Percentiles rank a stretch among this genome's conserved stretches.
These are phyloP conservation scores for Barbus barbus DNA, from an alignment of 2,113 vertebrate species.

Conservation along the genomic window DNA sequence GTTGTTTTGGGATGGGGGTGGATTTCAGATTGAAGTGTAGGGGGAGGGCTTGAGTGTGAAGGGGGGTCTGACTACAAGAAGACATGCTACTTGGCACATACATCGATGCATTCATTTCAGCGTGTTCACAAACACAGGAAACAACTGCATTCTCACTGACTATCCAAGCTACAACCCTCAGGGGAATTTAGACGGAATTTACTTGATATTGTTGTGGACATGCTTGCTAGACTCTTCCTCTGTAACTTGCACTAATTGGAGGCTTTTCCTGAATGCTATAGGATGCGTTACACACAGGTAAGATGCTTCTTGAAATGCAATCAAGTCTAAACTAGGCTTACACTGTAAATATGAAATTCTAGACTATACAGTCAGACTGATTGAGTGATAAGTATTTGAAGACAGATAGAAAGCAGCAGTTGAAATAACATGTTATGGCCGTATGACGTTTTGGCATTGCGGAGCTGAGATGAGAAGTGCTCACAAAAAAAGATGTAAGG, in stretches of 20 bases:
- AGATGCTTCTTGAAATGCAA: slow-evolving; percentile 44
- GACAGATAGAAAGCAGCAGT: slow-evolving; percentile 7
- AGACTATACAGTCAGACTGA: not conserved
- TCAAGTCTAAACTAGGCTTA: slow-evolving; percentile 1
- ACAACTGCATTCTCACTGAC: slow-evolving; percentile 9
- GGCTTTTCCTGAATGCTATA: slow-evolving; percentile 21
- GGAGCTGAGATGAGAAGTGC: not conserved
- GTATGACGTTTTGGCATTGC: not conserved
- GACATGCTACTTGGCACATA: slow-evolving; percentile 42
- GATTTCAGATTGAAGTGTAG: slow-evolving; percentile 50
- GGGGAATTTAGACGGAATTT: not conserved
- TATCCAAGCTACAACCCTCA: not conserved
- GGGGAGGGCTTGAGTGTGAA: slow-evolving; percentile 46
- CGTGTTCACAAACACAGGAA: not conserved
- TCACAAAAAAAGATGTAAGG: not conserved
- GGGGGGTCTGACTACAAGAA: slow-evolving; percentile 30
- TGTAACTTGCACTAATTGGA: not conserved
- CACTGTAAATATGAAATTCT: not conserved
- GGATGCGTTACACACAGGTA: slow-evolving; percentile 71
- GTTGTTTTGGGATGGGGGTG: slow-evolving; percentile 24
- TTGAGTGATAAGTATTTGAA: not conserved
- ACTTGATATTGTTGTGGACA: not conserved
- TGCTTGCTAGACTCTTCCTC: not conserved
- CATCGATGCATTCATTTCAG: slow-evolving; percentile 18
- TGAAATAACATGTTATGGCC: not conserved